Evolutionary conservation across 2,113 vertebrate genomes (phyloP).

Genomic region (Nyctereutes procyonoides): DNA sequence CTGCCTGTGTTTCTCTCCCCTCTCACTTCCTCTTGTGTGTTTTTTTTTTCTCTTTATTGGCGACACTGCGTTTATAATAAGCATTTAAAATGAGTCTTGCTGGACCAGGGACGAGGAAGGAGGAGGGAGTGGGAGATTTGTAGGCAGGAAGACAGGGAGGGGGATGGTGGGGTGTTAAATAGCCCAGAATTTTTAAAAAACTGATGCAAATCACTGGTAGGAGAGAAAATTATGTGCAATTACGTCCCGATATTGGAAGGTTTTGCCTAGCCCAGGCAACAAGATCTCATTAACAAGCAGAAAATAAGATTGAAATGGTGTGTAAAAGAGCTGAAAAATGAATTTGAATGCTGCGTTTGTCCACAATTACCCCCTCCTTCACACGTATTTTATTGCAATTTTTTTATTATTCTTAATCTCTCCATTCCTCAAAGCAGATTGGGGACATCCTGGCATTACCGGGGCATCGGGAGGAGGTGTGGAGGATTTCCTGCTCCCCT

Average conservation of each 20-base stretch:
- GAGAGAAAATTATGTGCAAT: conserved; percentile 99
- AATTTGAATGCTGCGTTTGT: conserved; percentile 99
- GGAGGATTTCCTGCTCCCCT: conserved; percentile 93
- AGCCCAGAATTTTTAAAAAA: conserved; percentile 91
- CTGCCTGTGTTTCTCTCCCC: conserved; percentile 53
- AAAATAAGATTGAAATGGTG: conserved; percentile 99
- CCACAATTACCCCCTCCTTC: conserved; percentile 99
- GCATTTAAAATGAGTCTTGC: conserved; percentile 91
- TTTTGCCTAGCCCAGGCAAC: conserved; percentile 98
- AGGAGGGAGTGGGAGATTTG: conserved; percentile 79
- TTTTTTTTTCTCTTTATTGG: conserved; percentile 65
- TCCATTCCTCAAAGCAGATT: conserved; percentile 98
- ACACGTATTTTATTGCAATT: conserved; percentile 99
- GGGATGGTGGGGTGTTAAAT: conserved; percentile 88
- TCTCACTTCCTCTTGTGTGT: conserved; percentile 10
- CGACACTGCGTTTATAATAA: conserved; percentile 88
- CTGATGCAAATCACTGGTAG: conserved; percentile 96
- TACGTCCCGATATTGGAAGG: conserved; percentile 98
- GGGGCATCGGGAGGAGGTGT: conserved; percentile 93
- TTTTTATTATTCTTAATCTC: conserved; percentile 96
- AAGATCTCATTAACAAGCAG: conserved; percentile 99
- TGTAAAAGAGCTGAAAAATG: conserved; percentile 99
- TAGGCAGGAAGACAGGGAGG: conserved; percentile 80
- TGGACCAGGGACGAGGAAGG: conserved; percentile 84
- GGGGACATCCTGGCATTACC: conserved; percentile 98